Base-by-base conservation (phyloP, 2,888 invertebrate species). In the Pachydiplax longipennis region DNA sequence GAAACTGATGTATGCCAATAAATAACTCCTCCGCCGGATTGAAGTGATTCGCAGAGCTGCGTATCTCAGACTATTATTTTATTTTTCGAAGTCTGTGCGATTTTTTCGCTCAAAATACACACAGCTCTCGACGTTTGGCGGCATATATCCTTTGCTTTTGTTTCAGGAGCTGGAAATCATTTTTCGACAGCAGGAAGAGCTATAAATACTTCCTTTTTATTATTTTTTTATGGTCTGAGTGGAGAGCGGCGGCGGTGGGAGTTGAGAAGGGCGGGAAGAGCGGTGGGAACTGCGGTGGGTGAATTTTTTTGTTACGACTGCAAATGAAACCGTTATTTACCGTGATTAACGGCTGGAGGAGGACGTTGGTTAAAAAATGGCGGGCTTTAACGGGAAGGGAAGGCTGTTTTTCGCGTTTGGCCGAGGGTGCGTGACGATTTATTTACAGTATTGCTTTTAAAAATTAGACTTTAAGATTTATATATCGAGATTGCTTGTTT, bases 251-350 rank as follows among this genome's bases (percentile, higher is more conserved):
- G 40, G 37, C 37, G 37, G 87, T 61, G 37, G 58, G 87, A 61
- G 37, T 5, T 18, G 61, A 25, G 53, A 22, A 61, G 37, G 37
- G 87, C 37, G 31, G 35, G 22, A 58, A 53, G 83, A 25, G 87
- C 58, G 58, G 58, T 83, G 58, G 83, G 48, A 65, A 65, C 25
- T 73, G 73, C 31, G 73, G 87, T 61, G 61, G 87, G 65, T 12
- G 61, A 35, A 83, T 87, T 61, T 87, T 87, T 87, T 37, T 37
- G 65, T 87, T 87, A 13, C 58, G 31, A 83, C 35, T 61, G 87
- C 87, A 61, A 87, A 87, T 87, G 87, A 87, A 87, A 87, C 87
- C 87, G 61, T 87, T 65, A 87, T 87, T 87, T 87, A 65, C 87
- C 61, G 87, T 65, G 87, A 87, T 87, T 87, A 87, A 87, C 87